Percentiles rank a stretch among this genome's conserved stretches.
These are phyloP conservation scores for Rotaria socialis DNA, from an alignment of 2,888 invertebrate species.

Conservation along the genomic window DNA sequence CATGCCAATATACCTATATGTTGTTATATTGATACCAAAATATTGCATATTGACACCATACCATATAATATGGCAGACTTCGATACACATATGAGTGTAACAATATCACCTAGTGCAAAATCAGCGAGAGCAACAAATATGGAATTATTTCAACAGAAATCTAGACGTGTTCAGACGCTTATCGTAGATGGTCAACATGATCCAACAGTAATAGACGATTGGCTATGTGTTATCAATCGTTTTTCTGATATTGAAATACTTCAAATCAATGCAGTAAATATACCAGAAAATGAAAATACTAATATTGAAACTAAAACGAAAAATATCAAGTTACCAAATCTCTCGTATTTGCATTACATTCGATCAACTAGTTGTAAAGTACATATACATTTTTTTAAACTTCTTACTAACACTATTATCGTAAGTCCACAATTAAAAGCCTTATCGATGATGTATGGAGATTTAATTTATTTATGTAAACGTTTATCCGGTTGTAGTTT, in stretches of 20 bases:
- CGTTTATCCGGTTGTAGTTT: background rate
- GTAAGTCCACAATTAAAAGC: background rate
- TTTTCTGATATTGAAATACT: background rate
- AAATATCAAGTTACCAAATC: background rate
- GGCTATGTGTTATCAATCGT: background rate
- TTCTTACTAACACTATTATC: background rate
- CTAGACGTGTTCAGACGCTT: background rate
- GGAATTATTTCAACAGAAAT: background rate
- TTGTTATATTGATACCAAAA: background rate
- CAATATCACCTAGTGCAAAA: background rate
- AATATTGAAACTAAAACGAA: background rate
- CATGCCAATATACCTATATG: background rate
- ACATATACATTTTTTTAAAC: background rate
- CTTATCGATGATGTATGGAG: background rate
- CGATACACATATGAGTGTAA: conserved; percentile 1
- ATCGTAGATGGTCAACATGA: background rate
- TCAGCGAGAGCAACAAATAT: background rate
- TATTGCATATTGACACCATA: background rate
- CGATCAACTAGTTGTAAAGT: conserved; percentile 6
- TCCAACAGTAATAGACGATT: background rate
- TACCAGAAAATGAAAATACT: background rate
- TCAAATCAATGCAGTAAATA: background rate
- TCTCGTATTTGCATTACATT: background rate
- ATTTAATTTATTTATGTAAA: conserved; percentile 15
- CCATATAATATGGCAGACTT: background rate